Conservation (phyloP, 1,140 invertebrate genomes). For the Eciton burchellii region DNA sequence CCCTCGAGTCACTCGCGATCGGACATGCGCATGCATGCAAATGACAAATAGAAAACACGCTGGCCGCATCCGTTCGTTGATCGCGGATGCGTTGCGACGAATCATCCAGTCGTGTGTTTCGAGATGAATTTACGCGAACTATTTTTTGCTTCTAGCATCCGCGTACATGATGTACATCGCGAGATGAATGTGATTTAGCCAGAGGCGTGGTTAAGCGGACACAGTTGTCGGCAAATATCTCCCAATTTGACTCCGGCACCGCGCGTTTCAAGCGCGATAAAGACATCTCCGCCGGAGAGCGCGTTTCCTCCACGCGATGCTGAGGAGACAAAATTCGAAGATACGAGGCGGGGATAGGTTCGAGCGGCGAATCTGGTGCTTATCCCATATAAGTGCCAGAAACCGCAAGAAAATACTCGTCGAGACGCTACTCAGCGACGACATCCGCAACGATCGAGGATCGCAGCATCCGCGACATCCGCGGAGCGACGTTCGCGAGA, state of each 20-base stretch:
- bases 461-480: too few species aligned
- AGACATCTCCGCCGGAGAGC: neutral
- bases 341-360: neutral
- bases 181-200: too few species aligned
- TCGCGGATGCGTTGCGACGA: neutral
- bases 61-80: neutral
- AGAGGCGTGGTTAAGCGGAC: neutral
- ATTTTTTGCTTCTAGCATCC: too few species aligned
- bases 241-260: neutral
- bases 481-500: too few species aligned
- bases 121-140: conserved; percentile 1
- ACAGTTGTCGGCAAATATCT: conserved; percentile 22
- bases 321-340: neutral
- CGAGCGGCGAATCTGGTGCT: neutral
- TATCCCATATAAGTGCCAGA: neutral
- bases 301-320: neutral
- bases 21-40: conserved; percentile 27
- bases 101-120: neutral
- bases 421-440: neutral
- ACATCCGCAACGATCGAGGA: too few species aligned
- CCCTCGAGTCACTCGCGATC: conserved; percentile 16
- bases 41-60: conserved; percentile 49
- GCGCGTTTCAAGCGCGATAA: neutral
- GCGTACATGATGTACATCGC: too few species aligned
- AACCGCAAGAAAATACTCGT: neutral